A percentile compares a stretch with the other conserved stretches of the same genome.
Conservation (phyloP, 2,888 invertebrate species). For the Dryobotodes eremita region DNA sequence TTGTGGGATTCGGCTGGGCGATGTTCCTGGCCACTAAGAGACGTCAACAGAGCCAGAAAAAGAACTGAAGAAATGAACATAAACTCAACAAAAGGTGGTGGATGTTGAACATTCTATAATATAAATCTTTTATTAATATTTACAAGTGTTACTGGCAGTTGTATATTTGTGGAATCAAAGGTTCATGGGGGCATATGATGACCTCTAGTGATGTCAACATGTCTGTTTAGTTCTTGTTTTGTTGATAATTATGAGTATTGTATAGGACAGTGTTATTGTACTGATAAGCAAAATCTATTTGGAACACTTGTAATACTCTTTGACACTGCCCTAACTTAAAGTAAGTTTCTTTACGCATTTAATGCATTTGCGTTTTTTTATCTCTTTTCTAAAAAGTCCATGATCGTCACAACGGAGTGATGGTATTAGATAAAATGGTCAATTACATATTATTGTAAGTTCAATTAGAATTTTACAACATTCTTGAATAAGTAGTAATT, state of each 20-base stretch:
- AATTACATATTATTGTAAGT: conserved; percentile 30
- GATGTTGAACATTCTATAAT: conserved; percentile 48
- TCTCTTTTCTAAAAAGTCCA: not conserved
- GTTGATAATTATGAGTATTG: not conserved
- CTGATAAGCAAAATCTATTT: conserved; percentile 42
- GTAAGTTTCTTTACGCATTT: not conserved
- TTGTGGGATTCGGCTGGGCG: conserved; percentile 95
- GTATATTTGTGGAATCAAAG: conserved; percentile 37
- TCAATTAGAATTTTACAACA: conserved; percentile 25
- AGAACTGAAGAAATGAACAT: conserved; percentile 68
- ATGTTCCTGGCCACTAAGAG: conserved; percentile 94
- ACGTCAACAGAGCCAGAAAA: conserved; percentile 88
- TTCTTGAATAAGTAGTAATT: conserved; percentile 21
- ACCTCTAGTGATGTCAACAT: conserved; percentile 41
- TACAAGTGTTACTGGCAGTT: conserved; percentile 29
- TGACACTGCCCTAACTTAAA: not conserved
- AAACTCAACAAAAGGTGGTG: conserved; percentile 66
- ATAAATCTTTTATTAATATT: conserved; percentile 44
- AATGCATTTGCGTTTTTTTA: not conserved
- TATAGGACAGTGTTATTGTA: conserved; percentile 29
- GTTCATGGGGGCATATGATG: conserved; percentile 30
- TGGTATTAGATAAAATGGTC: conserved; percentile 15
- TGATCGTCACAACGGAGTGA: not conserved
- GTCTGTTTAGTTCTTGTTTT: conserved; percentile 2
- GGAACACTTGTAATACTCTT: not conserved